Percentiles rank a stretch among this genome's conserved stretches.
Evolutionary conservation across 2,797 vertebrate genomes (phyloP).

Genomic region (Pterois miles): DNA sequence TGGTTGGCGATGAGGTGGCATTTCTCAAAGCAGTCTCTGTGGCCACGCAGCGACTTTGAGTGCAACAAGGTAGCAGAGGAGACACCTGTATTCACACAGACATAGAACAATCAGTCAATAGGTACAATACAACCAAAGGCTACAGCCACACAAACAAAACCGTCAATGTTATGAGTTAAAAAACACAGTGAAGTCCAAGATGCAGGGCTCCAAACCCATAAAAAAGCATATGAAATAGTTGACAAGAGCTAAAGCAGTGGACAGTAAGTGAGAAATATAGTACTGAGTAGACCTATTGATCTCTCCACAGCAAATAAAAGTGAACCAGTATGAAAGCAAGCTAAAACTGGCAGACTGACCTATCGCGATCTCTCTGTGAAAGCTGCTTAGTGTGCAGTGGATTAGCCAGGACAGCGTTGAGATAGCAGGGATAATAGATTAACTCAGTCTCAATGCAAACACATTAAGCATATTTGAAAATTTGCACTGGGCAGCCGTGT

Average conservation of each 20-base stretch:
- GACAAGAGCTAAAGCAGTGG: not conserved
- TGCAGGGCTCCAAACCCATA: not conserved
- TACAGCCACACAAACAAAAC: not conserved
- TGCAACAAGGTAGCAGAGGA: slow-evolving; percentile 91
- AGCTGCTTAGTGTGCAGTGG: slow-evolving; percentile 68
- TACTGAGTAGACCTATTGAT: slow-evolving; percentile 38
- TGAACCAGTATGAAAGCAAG: slow-evolving; percentile 34
- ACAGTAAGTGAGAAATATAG: not conserved
- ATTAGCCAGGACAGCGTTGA: slow-evolving; percentile 54
- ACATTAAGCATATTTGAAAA: slow-evolving; percentile 8
- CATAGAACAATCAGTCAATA: slow-evolving; percentile 18
- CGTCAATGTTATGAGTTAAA: not conserved
- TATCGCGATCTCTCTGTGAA: slow-evolving; percentile 60
- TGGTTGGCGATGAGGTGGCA: slow-evolving; percentile 98
- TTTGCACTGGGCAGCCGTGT: not conserved
- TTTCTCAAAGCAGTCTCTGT: slow-evolving; percentile 99
- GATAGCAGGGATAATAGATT: slow-evolving; percentile 50
- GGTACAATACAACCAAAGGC: not conserved
- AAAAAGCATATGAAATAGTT: not conserved
- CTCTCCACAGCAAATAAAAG: slow-evolving; percentile 32
- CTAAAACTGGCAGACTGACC: slow-evolving; percentile 59
- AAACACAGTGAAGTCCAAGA: not conserved
- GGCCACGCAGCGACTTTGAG: slow-evolving; percentile 93
- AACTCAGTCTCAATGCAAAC: slow-evolving; percentile 39
- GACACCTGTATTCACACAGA: slow-evolving; percentile 83